phyloP scores from a whole-genome alignment of 1,140 invertebrate species.

The Calliopsis andreniformis region DNA sequence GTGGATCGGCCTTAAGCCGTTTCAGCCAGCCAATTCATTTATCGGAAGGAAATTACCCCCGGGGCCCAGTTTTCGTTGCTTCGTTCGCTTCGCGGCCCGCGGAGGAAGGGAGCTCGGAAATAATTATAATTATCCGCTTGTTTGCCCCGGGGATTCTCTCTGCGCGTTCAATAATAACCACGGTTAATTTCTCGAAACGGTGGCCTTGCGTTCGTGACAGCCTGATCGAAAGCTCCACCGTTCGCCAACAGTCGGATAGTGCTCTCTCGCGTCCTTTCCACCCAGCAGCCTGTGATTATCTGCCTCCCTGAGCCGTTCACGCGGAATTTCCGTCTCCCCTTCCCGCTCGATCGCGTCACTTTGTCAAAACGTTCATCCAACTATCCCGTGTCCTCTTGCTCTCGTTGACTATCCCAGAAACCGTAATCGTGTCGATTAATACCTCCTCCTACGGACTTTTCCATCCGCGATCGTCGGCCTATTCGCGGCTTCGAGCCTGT shows the following conservation, averaged over 20 bases:
- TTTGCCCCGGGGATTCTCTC: conserved; percentile 13
- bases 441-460: too few species aligned
- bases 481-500: conserved; percentile 14
- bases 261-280: conserved; percentile 4
- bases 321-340: conserved; percentile 22
- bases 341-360: background rate
- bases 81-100: background rate
- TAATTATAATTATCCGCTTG: conserved; percentile 38
- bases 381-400: too few species aligned
- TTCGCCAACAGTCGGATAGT: background rate
- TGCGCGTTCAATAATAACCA: conserved; percentile 15
- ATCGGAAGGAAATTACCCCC: conserved; percentile 31
- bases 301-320: conserved; percentile 12
- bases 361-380: conserved; percentile 8
- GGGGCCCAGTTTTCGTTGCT: conserved; percentile 21
- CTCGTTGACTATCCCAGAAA: too few species aligned
- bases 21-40: conserved; percentile 23
- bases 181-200: conserved; percentile 38
- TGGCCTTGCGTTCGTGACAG: conserved; percentile 18
- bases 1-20: background rate
- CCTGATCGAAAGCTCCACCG: background rate
- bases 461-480: background rate
- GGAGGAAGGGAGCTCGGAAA: background rate
- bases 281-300: conserved; percentile 36
- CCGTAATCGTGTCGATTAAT: too few species aligned